Conservation (phyloP, 2,113 vertebrate genomes). For the Pelecanoides urinatrix region DNA sequence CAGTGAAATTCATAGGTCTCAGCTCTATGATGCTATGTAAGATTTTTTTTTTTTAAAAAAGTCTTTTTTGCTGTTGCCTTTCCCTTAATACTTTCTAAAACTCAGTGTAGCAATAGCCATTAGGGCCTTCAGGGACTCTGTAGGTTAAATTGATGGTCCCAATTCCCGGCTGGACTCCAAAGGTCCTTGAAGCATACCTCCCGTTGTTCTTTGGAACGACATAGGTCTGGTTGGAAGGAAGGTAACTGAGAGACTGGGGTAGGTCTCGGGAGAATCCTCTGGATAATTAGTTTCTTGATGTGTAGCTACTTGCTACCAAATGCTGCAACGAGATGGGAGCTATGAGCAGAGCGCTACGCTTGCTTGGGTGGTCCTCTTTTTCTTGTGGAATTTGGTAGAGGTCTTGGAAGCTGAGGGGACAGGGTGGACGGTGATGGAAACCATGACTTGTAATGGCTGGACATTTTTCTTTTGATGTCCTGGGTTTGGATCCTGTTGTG, state of each 20-base stretch:
- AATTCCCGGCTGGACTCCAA: neutral
- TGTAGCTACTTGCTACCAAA: neutral
- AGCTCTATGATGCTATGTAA: neutral
- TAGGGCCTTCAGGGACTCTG: neutral
- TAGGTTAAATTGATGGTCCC: neutral
- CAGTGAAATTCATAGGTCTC: neutral
- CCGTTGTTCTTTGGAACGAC: neutral
- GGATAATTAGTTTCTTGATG: neutral
- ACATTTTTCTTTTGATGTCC: neutral
- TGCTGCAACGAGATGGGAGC: neutral
- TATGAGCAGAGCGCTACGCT: neutral
- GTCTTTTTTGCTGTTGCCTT: neutral
- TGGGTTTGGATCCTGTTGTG: neutral
- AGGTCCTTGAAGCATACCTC: neutral
- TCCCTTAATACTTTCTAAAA: neutral
- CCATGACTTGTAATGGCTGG: neutral
- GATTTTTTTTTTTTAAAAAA: neutral
- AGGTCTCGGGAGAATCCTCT: neutral
- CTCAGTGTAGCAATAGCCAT: neutral
- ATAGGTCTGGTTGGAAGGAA: neutral
- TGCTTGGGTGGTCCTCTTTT: rapidly evolving
- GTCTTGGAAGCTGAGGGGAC: neutral
- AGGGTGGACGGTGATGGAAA: neutral
- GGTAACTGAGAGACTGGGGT: neutral
- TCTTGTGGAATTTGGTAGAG: neutral